Evolutionary conservation across 2,888 invertebrate species (phyloP).

Genomic region (Fragum fragum): DNA sequence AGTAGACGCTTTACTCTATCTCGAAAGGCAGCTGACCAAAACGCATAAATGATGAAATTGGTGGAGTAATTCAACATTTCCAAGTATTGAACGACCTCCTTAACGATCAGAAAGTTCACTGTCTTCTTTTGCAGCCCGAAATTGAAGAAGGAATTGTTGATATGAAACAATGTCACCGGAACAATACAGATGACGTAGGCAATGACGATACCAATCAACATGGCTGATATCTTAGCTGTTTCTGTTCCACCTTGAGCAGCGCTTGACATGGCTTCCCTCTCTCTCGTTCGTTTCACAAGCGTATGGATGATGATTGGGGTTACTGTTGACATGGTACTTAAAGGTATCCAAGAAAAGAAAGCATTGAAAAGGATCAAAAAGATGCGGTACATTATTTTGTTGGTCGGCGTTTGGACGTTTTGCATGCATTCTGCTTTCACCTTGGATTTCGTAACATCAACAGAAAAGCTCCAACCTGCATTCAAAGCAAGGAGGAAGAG

Average conservation of each 20-base stretch:
- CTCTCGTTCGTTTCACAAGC: slow-evolving; percentile 29
- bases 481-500: slow-evolving; percentile 49
- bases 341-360: slow-evolving; percentile 62
- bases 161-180: slow-evolving; percentile 67
- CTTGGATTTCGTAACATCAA: slow-evolving; percentile 30
- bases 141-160: slow-evolving; percentile 43
- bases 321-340: slow-evolving; percentile 46
- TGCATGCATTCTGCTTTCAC: slow-evolving; percentile 51
- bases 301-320: slow-evolving; percentile 56
- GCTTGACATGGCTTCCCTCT: background rate
- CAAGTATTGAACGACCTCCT: slow-evolving; percentile 66
- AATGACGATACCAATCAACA: slow-evolving; percentile 66
- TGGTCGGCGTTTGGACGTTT: slow-evolving; percentile 37
- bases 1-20: background rate
- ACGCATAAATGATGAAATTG: slow-evolving; percentile 73
- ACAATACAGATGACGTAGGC: slow-evolving; percentile 69
- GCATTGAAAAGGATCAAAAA: slow-evolving; percentile 42
- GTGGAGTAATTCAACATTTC: slow-evolving; percentile 73
- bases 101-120: slow-evolving; percentile 40
- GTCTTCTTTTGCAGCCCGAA: slow-evolving; percentile 52
- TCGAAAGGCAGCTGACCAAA: slow-evolving; percentile 59
- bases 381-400: slow-evolving; percentile 5
- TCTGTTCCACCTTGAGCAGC: background rate
- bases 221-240: slow-evolving; percentile 47
- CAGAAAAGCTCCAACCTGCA: slow-evolving; percentile 65